Evolutionary conservation across 2,797 vertebrate species (phyloP).

Genomic region (Ctenosaura bakeri): DNA sequence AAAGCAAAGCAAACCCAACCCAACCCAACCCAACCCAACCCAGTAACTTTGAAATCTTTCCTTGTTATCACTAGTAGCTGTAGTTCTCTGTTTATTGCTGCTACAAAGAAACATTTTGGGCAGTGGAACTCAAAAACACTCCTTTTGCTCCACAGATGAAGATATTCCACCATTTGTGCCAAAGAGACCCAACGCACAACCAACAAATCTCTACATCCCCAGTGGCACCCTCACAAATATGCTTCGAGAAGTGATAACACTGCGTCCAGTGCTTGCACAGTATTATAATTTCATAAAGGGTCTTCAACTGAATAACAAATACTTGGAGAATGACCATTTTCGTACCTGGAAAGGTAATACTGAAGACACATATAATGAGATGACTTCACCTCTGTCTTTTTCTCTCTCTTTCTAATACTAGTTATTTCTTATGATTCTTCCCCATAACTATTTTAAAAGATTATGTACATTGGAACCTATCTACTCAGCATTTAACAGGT

Average conservation of each 20-base stretch:
- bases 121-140: background rate
- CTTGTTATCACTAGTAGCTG: background rate
- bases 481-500: background rate
- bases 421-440: background rate
- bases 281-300: conserved; percentile 86
- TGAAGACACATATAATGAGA: background rate
- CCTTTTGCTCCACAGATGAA: conserved; percentile 64
- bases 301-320: conserved; percentile 83
- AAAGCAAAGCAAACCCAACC: too few relatives aligned
- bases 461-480: background rate
- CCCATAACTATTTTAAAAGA: background rate
- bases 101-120: background rate
- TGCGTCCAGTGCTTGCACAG: conserved; percentile 75
- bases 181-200: conserved; percentile 55
- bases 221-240: conserved; percentile 63
- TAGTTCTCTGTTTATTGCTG: background rate
- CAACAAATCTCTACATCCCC: conserved; percentile 71
- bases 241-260: conserved; percentile 75
- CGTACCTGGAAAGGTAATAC: conserved; percentile 83
- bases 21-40: too few relatives aligned
- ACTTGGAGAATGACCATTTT: conserved; percentile 78
- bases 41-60: background rate
- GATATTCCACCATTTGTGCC: conserved; percentile 57
- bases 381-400: background rate
- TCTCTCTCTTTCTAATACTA: background rate